Base-by-base conservation (phyloP, 2,888 invertebrate genomes). In the Harpalus rubripes region DNA sequence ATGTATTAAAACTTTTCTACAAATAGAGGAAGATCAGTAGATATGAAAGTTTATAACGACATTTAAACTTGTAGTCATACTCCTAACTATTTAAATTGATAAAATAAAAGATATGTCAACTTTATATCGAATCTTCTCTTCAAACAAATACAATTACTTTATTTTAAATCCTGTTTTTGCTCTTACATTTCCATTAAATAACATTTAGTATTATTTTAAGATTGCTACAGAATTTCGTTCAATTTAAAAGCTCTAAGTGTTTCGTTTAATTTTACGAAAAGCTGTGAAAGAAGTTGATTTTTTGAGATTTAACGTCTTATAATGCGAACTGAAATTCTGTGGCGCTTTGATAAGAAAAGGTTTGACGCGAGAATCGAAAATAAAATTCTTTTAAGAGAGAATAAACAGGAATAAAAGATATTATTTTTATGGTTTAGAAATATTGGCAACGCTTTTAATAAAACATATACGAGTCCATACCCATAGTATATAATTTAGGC, bases 81-180 rank as follows among this genome's bases (percentile, higher is more conserved):
- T 22, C 0, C 10, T 26, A 63, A 63, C 26, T 65, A 68, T 39
- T 68, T 68, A 68, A 68, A 68, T 68, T 68, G 68, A 68, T 39
- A 68, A 68, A 68, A 68, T 76, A 76, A 76, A 76, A 76, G 22
- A 52, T 76, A 52, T 52, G 44, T 52, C 52, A 76, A 76, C 76
- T 76, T 72, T 76, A 68, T 52, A 76, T 52, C 18, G 22, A 76
- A 76, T 76, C n/a, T 12, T 41, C 16, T 74, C 16, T 10, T n/a
- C 7, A 72, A 41, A 32, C 26, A 44, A 41, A 76, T 76, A 76
- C 76, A 76, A 76, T 76, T 52, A 76, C 76, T 76, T 16, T 16
- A 52, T 52, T 8, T 12, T 10, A 72, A 16, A 39, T 41, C n/a
- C n/a, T 8, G 32, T 39, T 72, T 72, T 41, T 72, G 72, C 72